Conservation (phyloP, 2,888 invertebrate species). For the Eurois occulta region DNA sequence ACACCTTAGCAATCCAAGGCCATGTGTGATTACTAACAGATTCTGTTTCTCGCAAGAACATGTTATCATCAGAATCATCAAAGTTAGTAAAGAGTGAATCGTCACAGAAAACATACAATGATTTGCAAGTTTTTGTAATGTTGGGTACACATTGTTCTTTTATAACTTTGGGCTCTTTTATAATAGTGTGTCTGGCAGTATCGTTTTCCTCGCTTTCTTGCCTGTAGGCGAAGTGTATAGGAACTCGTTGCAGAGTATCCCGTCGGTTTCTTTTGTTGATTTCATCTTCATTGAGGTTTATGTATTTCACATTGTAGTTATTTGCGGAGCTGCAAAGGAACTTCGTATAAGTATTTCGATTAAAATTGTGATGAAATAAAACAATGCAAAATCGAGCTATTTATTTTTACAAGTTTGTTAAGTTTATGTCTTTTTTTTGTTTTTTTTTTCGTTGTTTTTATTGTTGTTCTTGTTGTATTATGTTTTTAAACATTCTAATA, state of each 20-base stretch:
- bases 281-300: conserved; percentile 80
- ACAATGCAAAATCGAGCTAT: not conserved
- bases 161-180: conserved; percentile 82
- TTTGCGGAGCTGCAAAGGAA: conserved; percentile 80
- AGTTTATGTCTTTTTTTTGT: too few species aligned
- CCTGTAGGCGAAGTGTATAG: conserved; percentile 81
- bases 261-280: conserved; percentile 75
- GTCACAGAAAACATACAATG: conserved; percentile 90
- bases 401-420: not conserved
- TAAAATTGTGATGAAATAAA: not conserved
- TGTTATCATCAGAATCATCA: conserved; percentile 72
- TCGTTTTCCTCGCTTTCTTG: conserved; percentile 67
- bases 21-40: conserved; percentile 77
- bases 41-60: conserved; percentile 70
- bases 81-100: conserved; percentile 83
- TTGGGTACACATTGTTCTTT: conserved; percentile 87
- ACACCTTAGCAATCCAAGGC: conserved; percentile 94
- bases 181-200: conserved; percentile 73
- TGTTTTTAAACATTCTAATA: not conserved
- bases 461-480: too few species aligned
- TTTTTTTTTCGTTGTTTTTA: too few species aligned
- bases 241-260: conserved; percentile 69
- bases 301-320: conserved; percentile 81
- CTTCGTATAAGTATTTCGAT: not conserved
- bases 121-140: conserved; percentile 88